Conservation (phyloP, 1,140 invertebrate species). For the Tetramorium alpestre region DNA sequence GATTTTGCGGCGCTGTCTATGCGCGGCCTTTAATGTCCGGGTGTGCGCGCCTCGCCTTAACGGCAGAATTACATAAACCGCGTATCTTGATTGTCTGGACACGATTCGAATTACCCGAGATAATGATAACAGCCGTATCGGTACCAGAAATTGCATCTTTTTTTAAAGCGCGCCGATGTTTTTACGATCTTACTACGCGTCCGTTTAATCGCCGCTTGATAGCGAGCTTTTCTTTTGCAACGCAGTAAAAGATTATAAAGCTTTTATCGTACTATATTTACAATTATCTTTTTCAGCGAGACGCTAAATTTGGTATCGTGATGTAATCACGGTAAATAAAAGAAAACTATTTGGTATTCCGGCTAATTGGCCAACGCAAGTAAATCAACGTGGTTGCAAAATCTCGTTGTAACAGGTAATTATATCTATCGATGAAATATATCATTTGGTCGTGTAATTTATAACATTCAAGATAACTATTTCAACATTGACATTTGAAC, state of each 20-base stretch:
- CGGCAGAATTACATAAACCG: conserved; percentile 31
- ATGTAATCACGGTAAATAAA: background rate
- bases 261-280: background rate
- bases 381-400: background rate
- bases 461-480: conserved; percentile 30
- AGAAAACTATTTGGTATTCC: background rate
- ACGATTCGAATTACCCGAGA: conserved; percentile 43
- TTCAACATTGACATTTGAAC: conserved; percentile 9
- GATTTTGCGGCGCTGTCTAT: conserved; percentile 16
- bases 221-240: background rate
- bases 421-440: background rate
- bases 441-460: background rate
- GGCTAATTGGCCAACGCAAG: background rate
- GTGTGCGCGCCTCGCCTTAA: conserved; percentile 1
- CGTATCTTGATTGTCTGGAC: conserved; percentile 47
- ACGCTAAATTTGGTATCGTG: background rate
- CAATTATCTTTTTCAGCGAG: background rate
- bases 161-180: background rate
- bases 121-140: conserved; percentile 44
- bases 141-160: conserved; percentile 19
- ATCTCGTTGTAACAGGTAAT: background rate
- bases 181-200: background rate
- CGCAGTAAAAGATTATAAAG: background rate
- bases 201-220: conserved; percentile 4
- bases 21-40: background rate